These are phyloP conservation scores for Auanema freiburgensis DNA, from an alignment of 2,888 invertebrate genomes.

Conservation along the genomic window DNA sequence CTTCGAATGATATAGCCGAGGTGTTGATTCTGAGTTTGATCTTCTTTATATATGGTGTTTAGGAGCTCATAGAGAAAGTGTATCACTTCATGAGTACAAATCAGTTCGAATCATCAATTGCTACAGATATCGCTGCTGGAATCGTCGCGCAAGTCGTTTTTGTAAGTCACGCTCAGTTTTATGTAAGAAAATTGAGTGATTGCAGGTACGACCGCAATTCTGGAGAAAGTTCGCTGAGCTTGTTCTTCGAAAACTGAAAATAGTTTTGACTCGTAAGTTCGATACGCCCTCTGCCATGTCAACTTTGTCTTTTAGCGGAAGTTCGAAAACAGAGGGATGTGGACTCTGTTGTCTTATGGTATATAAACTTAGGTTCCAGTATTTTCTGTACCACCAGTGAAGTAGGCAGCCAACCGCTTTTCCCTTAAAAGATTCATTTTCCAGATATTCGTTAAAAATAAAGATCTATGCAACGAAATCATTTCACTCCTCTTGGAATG, in stretches of 20 bases:
- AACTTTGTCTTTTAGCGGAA: conserved; percentile 21
- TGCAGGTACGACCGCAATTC: conserved; percentile 11
- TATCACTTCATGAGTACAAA: conserved; percentile 20
- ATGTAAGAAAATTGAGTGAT: not conserved
- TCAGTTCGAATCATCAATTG: conserved; percentile 28
- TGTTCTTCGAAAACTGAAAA: conserved; percentile 23
- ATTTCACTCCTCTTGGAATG: conserved; percentile 24
- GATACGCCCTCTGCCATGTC: not conserved
- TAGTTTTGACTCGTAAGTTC: conserved; percentile 26
- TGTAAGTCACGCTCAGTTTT: not conserved
- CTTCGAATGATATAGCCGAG: conserved; percentile 9
- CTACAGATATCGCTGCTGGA: conserved; percentile 25
- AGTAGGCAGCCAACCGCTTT: conserved; percentile 1
- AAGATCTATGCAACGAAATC: conserved; percentile 26
- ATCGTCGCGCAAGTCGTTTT: conserved; percentile 23
- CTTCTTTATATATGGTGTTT: not conserved
- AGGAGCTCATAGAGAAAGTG: conserved; percentile 24
- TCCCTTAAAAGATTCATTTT: not conserved
- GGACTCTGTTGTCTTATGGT: conserved; percentile 26
- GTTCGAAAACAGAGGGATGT: conserved; percentile 18
- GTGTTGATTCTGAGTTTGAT: not conserved
- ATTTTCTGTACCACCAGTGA: conserved; percentile 23
- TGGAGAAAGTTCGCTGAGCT: conserved; percentile 26
- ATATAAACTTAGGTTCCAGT: conserved; percentile 22
- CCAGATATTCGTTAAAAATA: conserved; percentile 26